A percentile compares a stretch with the other conserved stretches of the same genome.
These are phyloP conservation scores for Channa maculata DNA, from an alignment of 2,113 vertebrate species.

Conservation along the genomic window DNA sequence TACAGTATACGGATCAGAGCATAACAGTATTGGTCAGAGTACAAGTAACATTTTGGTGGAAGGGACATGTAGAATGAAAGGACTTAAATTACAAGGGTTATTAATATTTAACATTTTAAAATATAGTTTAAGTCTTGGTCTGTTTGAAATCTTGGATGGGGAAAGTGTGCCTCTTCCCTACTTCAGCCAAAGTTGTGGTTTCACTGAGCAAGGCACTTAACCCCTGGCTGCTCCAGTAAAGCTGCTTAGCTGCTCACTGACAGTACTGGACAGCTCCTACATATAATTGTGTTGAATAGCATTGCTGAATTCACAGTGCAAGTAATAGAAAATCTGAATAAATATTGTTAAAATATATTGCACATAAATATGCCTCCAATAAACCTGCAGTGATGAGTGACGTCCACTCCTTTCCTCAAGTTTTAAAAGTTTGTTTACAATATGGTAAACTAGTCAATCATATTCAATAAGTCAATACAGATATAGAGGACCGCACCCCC, in stretches of 20 bases:
- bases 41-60: neutral
- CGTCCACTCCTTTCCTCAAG: too few species aligned
- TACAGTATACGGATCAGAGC: slow-evolving; percentile 28
- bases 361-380: slow-evolving; percentile 10
- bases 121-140: slow-evolving; percentile 32
- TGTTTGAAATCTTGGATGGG: neutral
- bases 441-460: neutral
- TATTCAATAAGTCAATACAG: neutral
- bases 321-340: slow-evolving; percentile 3
- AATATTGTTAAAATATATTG: slow-evolving; percentile 35
- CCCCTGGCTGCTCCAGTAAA: slow-evolving; percentile 19
- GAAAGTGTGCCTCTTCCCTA: neutral
- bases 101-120: slow-evolving; percentile 8
- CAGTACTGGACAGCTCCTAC: neutral
- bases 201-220: slow-evolving; percentile 67
- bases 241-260: slow-evolving; percentile 26
- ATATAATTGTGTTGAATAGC: slow-evolving; percentile 2
- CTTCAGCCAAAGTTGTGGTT: slow-evolving; percentile 5
- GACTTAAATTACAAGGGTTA: neutral
- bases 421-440: neutral
- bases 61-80: neutral
- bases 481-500: neutral
- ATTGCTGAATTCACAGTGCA: neutral
- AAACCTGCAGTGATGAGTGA: neutral
- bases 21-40: slow-evolving; percentile 39